These are phyloP conservation scores for Pheosia gnoma DNA, from an alignment of 2,888 invertebrate genomes.

Conservation along the genomic window DNA sequence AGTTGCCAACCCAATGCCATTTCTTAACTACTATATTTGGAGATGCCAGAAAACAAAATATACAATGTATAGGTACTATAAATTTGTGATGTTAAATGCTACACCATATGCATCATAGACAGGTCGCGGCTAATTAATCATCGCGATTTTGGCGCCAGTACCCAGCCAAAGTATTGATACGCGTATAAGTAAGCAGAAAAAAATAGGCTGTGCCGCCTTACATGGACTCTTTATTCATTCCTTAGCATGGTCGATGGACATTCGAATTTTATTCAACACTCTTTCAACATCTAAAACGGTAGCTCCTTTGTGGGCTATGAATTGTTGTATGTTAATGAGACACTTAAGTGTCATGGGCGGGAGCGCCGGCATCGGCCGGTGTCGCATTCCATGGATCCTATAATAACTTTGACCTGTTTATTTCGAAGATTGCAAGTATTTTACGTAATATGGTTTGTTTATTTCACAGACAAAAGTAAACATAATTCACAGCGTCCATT, in stretches of 20 bases:
- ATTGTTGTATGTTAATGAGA: conserved; percentile 57
- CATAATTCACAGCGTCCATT: conserved; percentile 5
- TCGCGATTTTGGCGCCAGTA: conserved; percentile 5
- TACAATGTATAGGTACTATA: too few species aligned
- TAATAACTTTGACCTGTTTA: not conserved
- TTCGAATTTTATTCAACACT: conserved; percentile 23
- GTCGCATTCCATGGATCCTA: conserved; percentile 15
- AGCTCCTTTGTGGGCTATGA: conserved; percentile 37
- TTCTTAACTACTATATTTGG: conserved; percentile 9
- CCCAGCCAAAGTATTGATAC: conserved; percentile 8
- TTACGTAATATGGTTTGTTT: not conserved
- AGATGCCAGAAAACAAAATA: not conserved
- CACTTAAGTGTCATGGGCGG: conserved; percentile 44
- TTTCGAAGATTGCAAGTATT: not conserved
- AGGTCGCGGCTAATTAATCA: not conserved
- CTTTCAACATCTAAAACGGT: conserved; percentile 52
- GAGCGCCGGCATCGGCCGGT: conserved; percentile 24
- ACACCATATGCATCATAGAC: not conserved
- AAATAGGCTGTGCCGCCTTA: conserved; percentile 15
- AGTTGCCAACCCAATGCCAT: conserved; percentile 40
- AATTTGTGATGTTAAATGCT: too few species aligned
- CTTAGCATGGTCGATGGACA: conserved; percentile 9
- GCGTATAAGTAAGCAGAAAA: not conserved
- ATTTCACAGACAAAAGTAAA: not conserved
- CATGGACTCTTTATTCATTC: conserved; percentile 9